Percentiles rank a stretch among this genome's conserved stretches.
These are phyloP conservation scores for Clavelina lepadiformis DNA, from an alignment of 23 tunicate species.

Conservation along the genomic window DNA sequence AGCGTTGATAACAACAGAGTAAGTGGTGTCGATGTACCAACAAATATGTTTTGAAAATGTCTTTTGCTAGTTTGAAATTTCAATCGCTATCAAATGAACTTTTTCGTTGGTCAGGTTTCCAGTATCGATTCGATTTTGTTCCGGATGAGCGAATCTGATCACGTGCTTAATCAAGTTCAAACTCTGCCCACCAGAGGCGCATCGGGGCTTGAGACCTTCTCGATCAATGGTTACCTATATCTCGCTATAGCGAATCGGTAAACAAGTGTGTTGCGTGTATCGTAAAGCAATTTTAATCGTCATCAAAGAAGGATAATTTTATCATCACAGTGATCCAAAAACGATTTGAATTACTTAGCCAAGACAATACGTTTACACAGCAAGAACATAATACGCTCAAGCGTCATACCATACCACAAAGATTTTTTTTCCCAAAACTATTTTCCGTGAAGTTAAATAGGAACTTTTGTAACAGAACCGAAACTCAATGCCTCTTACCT, in stretches of 20 bases:
- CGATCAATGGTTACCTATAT: conserved; percentile 18
- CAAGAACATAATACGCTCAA: no score
- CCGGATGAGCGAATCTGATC: conserved; percentile 17
- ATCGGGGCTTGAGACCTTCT: conserved; percentile 21
- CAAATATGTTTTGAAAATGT: not conserved
- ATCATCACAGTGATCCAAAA: not conserved
- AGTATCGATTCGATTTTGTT: conserved; percentile 54
- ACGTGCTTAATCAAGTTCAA: conserved; percentile 43
- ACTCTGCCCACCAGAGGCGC: conserved; percentile 86
- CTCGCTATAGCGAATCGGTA: conserved; percentile 80
- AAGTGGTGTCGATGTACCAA: not conserved
- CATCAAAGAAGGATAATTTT: not conserved
- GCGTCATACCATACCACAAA: no score
- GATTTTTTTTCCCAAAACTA: no score
- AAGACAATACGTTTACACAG: no score
- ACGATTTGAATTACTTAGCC: not conserved
- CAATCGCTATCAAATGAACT: not conserved
- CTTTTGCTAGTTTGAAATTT: not conserved
- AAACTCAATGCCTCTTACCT: no score
- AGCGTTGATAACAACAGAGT: conserved; percentile 61
- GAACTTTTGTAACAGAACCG: no score
- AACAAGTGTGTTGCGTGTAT: not conserved
- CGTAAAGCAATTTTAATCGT: conserved; percentile 6
- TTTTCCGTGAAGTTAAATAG: no score
- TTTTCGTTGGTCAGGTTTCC: conserved; percentile 38